These are phyloP conservation scores for Dasyurus viverrinus DNA, from an alignment of 2,113 vertebrate genomes.

Conservation along the genomic window DNA sequence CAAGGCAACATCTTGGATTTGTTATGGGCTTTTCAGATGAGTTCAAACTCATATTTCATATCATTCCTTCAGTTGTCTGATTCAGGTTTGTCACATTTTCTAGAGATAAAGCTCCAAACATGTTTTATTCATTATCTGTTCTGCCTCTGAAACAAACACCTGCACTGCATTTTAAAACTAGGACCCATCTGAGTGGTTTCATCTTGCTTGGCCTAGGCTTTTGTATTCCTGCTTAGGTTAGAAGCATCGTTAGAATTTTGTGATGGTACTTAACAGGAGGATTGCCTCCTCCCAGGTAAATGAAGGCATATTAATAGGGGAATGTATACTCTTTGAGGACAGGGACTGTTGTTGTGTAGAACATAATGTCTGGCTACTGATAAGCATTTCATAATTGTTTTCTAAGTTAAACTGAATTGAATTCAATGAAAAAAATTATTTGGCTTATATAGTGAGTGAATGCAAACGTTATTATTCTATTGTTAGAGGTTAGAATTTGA, in stretches of 20 bases:
- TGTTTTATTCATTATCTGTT: conserved; percentile 85
- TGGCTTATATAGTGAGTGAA: background rate
- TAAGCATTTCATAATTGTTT: background rate
- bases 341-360: background rate
- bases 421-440: background rate
- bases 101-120: conserved; percentile 73
- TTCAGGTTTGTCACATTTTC: conserved; percentile 79
- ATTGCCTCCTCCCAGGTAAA: background rate
- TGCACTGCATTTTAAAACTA: conserved; percentile 77
- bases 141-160: conserved; percentile 80
- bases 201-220: background rate
- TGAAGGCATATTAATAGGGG: background rate
- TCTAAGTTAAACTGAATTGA: background rate
- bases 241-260: background rate
- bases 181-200: conserved; percentile 23
- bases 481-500: background rate
- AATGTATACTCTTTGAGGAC: background rate
- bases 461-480: background rate
- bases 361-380: background rate
- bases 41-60: conserved; percentile 84
- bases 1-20: conserved; percentile 80
- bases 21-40: conserved; percentile 81
- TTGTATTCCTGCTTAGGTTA: conserved; percentile 4
- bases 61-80: conserved; percentile 67
- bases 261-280: background rate